Percentiles rank a stretch among this genome's conserved stretches.
Conservation (phyloP, 2,888 invertebrate genomes). For the Tenthredo notha region DNA sequence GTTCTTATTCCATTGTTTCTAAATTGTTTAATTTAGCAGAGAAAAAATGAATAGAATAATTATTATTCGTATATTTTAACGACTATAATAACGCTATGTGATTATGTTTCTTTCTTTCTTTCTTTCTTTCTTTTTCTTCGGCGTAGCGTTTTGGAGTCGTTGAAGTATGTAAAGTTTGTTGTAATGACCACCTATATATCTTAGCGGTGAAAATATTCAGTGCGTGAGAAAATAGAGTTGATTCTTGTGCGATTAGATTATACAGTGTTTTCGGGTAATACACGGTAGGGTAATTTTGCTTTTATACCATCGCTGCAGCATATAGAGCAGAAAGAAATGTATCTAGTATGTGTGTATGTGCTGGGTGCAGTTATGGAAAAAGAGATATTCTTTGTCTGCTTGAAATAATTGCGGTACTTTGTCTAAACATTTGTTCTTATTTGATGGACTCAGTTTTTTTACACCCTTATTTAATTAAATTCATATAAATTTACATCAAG, state of each 20-base stretch:
- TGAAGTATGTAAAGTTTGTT: slow-evolving; percentile 14
- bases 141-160: slow-evolving; percentile 3
- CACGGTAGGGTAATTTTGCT: slow-evolving; percentile 46
- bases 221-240: slow-evolving; percentile 44
- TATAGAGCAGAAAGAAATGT: slow-evolving; percentile 48
- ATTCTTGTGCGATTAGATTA: slow-evolving; percentile 44
- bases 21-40: background rate
- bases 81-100: background rate
- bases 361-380: slow-evolving; percentile 37
- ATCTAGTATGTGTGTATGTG: background rate
- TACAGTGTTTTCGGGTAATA: slow-evolving; percentile 33
- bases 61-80: background rate
- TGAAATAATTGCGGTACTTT: slow-evolving; percentile 45
- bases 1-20: background rate
- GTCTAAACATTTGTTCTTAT: slow-evolving; percentile 30
- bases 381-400: slow-evolving; percentile 32
- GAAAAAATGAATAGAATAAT: background rate
- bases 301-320: background rate
- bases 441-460: background rate
- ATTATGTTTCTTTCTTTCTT: too few relatives aligned
- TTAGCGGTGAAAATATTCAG: slow-evolving; percentile 38
- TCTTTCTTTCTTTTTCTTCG: background rate
- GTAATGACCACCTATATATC: background rate
- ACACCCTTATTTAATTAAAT: background rate
- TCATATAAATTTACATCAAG: background rate